These are phyloP conservation scores for Pheosia tremula DNA, from an alignment of 2,888 invertebrate genomes.

Conservation along the genomic window DNA sequence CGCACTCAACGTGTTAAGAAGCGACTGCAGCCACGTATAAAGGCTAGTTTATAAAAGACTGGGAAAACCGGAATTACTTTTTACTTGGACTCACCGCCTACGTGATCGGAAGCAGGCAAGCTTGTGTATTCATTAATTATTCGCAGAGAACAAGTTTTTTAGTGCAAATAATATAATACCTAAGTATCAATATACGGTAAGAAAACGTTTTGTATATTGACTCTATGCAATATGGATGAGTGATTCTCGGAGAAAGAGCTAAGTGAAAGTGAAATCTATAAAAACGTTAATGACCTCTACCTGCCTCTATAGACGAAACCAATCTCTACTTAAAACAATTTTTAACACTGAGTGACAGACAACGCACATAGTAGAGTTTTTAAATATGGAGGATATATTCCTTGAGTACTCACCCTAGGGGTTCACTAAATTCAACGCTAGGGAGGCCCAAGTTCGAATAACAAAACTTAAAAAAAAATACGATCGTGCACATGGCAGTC, in stretches of 20 bases:
- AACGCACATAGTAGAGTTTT: too few species aligned
- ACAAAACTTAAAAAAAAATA: too few species aligned
- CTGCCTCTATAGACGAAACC: neutral
- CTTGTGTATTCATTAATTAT: neutral
- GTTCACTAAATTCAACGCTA: too few species aligned
- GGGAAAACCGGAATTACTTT: neutral
- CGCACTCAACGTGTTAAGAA: too few species aligned
- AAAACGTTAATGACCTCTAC: neutral
- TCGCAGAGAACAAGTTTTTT: neutral
- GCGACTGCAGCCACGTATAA: too few species aligned
- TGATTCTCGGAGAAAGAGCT: neutral
- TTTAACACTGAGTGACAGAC: too few species aligned
- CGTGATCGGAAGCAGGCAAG: conserved; percentile 21
- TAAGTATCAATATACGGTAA: neutral
- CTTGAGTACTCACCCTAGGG: too few species aligned
- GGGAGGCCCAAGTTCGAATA: too few species aligned
- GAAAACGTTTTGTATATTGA: neutral
- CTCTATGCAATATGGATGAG: neutral
- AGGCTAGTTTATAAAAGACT: too few species aligned
- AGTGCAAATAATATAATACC: neutral
- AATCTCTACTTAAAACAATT: too few species aligned
- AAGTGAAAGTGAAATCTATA: neutral
- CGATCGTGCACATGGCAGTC: too few species aligned
- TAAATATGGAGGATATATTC: too few species aligned
- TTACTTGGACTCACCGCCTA: conserved; percentile 17